Conservation (phyloP, 2,797 vertebrate genomes). For the Petrocephalus sullivani region DNA sequence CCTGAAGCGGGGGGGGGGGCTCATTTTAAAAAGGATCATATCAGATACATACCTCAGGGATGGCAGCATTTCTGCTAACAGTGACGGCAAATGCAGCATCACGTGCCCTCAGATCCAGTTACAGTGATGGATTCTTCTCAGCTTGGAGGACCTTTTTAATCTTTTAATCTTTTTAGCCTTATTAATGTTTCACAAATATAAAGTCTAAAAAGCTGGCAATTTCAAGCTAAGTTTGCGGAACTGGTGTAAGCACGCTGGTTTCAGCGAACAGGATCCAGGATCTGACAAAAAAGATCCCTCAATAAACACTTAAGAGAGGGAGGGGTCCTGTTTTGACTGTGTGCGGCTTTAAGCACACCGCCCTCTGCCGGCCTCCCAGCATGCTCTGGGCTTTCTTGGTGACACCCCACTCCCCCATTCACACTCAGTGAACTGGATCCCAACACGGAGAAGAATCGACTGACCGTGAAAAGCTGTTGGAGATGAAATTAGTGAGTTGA, state of each 20-base stretch:
- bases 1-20: background rate
- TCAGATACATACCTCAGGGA: background rate
- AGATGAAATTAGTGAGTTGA: constrained; percentile 21
- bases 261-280: background rate
- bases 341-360: background rate
- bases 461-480: constrained; percentile 18
- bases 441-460: background rate
- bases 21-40: background rate
- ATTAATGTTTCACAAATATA: background rate
- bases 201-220: background rate
- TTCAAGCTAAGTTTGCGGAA: background rate
- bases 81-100: background rate
- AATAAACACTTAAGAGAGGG: background rate
- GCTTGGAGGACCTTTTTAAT: background rate
- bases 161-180: background rate
- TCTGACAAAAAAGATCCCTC: background rate
- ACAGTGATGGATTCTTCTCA: background rate
- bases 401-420: background rate
- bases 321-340: background rate
- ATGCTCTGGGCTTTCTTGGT: background rate
- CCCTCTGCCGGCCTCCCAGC: background rate
- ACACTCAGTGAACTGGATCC: background rate
- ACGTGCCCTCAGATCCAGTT: background rate
- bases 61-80: background rate
- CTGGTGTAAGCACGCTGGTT: background rate